Evolutionary conservation across 2,113 vertebrate genomes (phyloP).

Genomic region (Cettia cetti): DNA sequence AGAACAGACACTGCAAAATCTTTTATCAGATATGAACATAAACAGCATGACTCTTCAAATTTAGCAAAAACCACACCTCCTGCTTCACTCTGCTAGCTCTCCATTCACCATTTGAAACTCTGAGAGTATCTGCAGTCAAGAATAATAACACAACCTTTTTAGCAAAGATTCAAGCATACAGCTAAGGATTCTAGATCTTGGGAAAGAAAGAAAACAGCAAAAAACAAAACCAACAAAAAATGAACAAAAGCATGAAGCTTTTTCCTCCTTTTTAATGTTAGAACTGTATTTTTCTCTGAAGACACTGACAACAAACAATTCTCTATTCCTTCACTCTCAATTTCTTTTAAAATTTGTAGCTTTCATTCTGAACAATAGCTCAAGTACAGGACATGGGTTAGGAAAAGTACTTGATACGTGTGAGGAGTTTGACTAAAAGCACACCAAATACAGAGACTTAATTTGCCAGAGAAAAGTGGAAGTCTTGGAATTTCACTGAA

Average conservation of each 20-base stretch:
- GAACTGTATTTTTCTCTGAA: not conserved
- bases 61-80: not conserved
- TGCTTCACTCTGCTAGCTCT: not conserved
- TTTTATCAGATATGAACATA: not conserved
- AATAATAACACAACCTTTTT: not conserved
- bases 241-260: not conserved
- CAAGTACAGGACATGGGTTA: not conserved
- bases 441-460: not conserved
- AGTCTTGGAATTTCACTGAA: not conserved
- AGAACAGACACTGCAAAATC: not conserved
- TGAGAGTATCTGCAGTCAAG: not conserved
- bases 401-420: not conserved
- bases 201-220: not conserved
- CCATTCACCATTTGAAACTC: not conserved
- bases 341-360: not conserved
- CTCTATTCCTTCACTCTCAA: not conserved
- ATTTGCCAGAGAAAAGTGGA: not conserved
- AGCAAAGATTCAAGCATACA: not conserved
- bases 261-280: not conserved
- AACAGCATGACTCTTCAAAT: not conserved
- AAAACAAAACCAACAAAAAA: not conserved
- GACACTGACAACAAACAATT: not conserved
- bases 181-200: not conserved
- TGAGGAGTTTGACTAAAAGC: not conserved
- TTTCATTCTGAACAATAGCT: not conserved